Conservation (phyloP, 2,888 invertebrate genomes). For the Thyatira batis region DNA sequence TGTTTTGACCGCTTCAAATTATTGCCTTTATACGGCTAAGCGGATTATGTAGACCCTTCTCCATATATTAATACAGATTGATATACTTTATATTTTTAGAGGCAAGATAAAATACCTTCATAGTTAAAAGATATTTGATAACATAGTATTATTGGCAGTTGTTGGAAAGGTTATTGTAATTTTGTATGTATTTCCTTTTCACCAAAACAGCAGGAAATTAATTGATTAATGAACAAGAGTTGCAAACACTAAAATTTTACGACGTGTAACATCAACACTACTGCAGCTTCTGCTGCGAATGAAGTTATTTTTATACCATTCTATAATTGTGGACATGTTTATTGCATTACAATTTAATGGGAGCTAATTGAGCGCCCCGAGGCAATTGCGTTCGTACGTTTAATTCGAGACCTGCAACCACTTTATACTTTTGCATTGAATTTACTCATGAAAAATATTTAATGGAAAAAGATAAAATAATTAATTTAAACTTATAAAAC, state of each 20-base stretch:
- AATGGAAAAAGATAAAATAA: no score
- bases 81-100: no score
- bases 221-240: background rate
- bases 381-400: conserved; percentile 48
- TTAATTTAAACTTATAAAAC: no score
- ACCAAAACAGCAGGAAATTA: background rate
- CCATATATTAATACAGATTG: no score
- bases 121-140: no score
- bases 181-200: background rate
- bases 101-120: no score
- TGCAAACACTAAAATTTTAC: background rate
- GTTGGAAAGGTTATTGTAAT: no score
- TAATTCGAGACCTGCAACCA: conserved; percentile 16
- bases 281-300: conserved; percentile 28
- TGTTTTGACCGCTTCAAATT: conserved; percentile 66
- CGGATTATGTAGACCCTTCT: conserved; percentile 53
- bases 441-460: no score
- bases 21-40: conserved; percentile 50
- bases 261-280: background rate
- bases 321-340: conserved; percentile 53
- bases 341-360: conserved; percentile 57
- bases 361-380: conserved; percentile 52
- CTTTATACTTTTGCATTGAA: background rate
- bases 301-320: conserved; percentile 42
- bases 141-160: no score